Evolutionary conservation across 2,888 invertebrate species (phyloP).

Genomic region (Uloborus plumipes): DNA sequence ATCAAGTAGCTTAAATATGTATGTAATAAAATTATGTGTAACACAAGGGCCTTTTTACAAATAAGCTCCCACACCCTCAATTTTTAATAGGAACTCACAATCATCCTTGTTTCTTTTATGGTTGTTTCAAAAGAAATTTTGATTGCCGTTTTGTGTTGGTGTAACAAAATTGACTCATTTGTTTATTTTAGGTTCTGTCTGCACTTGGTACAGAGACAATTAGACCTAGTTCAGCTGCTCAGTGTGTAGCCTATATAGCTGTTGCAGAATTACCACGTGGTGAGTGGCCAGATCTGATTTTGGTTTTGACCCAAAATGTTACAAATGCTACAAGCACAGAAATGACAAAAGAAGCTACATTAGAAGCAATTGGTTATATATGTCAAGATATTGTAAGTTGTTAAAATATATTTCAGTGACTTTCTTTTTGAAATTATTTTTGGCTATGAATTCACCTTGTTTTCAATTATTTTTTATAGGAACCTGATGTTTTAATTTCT

Average conservation of each 20-base stretch:
- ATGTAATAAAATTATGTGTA: too few species aligned
- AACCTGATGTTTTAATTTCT: slow-evolving; percentile 89
- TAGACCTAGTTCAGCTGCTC: slow-evolving; percentile 96
- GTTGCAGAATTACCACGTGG: slow-evolving; percentile 93
- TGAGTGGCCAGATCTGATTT: slow-evolving; percentile 93
- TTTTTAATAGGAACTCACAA: too few species aligned
- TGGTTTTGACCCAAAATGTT: slow-evolving; percentile 89
- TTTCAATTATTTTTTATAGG: too few species aligned
- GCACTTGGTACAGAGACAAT: slow-evolving; percentile 96
- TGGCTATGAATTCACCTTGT: neutral
- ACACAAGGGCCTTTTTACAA: too few species aligned
- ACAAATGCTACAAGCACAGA: slow-evolving; percentile 85
- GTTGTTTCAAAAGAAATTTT: too few species aligned
- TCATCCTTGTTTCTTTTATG: too few species aligned
- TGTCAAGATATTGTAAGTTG: slow-evolving; percentile 90
- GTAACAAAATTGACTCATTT: neutral
- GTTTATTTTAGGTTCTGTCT: slow-evolving; percentile 81
- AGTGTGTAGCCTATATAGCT: slow-evolving; percentile 98
- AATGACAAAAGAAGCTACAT: slow-evolving; percentile 94
- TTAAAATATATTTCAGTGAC: slow-evolving; percentile 2
- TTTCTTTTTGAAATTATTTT: neutral
- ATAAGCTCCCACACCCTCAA: too few species aligned
- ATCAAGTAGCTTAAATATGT: too few species aligned
- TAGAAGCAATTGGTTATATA: slow-evolving; percentile 98
- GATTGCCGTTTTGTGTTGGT: too few species aligned